A percentile compares a stretch with the other conserved stretches of the same genome.
These are phyloP conservation scores for Pocillopora damicornis DNA, from an alignment of 64 coral and sea anemone genomes.

Conservation along the genomic window DNA sequence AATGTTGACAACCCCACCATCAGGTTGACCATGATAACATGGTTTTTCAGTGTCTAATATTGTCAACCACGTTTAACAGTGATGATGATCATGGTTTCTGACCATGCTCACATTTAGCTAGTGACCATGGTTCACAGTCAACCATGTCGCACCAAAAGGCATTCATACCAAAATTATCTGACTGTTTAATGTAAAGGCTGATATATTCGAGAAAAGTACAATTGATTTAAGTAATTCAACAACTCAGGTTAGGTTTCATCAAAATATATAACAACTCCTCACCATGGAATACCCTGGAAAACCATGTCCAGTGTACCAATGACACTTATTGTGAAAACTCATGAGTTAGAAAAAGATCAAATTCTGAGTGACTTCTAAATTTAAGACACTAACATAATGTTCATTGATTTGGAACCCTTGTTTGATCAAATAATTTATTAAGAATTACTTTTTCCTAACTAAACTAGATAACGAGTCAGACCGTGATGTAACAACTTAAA, in stretches of 20 bases:
- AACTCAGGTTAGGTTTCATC: neutral
- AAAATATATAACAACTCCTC: neutral
- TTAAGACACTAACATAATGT: too few relatives aligned
- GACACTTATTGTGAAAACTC: too few relatives aligned
- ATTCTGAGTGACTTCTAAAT: too few relatives aligned
- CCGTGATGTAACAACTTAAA: too few relatives aligned
- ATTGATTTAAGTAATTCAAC: neutral
- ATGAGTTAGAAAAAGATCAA: too few relatives aligned
- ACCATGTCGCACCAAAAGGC: neutral
- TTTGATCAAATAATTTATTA: too few relatives aligned
- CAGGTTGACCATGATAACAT: conserved; percentile 8
- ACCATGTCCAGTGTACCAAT: neutral
- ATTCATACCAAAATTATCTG: neutral
- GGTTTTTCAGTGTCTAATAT: neutral
- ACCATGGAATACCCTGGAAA: neutral
- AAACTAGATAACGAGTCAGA: too few relatives aligned
- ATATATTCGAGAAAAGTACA: neutral
- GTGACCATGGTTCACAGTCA: conserved; percentile 25
- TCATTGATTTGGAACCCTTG: too few relatives aligned
- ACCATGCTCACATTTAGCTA: neutral
- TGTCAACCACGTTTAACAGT: conserved; percentile 14
- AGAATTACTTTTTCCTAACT: too few relatives aligned
- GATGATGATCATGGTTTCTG: neutral
- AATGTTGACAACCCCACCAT: too few relatives aligned
- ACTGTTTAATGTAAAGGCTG: neutral